These are phyloP conservation scores for Athalia cordata DNA, from an alignment of 2,888 invertebrate species.

Conservation along the genomic window DNA sequence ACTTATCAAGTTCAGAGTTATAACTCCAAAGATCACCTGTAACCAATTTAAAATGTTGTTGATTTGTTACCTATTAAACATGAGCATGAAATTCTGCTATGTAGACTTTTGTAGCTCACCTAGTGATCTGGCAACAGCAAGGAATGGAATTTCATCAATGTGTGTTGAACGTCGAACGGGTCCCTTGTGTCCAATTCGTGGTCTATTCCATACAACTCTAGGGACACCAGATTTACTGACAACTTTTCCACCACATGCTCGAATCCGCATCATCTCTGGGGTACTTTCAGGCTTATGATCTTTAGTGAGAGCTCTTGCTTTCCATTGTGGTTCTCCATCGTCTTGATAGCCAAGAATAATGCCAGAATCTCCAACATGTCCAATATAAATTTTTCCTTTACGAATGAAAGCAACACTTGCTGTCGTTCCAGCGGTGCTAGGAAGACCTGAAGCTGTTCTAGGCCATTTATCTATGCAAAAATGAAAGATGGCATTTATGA, in stretches of 20 bases:
- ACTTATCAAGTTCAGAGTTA: conserved; percentile 91
- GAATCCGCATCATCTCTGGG: conserved; percentile 89
- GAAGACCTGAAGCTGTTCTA: conserved; percentile 93
- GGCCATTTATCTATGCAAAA: conserved; percentile 90
- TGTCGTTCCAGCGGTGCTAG: conserved; percentile 98
- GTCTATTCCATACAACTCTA: conserved; percentile 97
- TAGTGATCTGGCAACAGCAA: conserved; percentile 96
- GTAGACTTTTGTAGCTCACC: conserved; percentile 75
- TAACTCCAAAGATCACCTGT: conserved; percentile 97
- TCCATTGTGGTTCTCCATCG: conserved; percentile 83
- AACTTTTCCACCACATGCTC: conserved; percentile 87
- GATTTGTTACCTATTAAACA: background rate
- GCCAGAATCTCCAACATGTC: conserved; percentile 99
- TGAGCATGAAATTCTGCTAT: background rate
- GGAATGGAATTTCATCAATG: conserved; percentile 95
- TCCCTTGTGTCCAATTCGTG: conserved; percentile 87
- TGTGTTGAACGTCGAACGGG: conserved; percentile 92
- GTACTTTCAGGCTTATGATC: conserved; percentile 97
- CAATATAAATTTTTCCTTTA: conserved; percentile 95
- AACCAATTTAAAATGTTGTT: background rate
- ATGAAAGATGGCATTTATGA: background rate
- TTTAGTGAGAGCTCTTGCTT: conserved; percentile 86
- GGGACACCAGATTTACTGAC: conserved; percentile 90
- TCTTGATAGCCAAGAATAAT: conserved; percentile 92
- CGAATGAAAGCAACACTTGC: conserved; percentile 97